Evolutionary conservation across 1,140 invertebrate genomes (phyloP).

Genomic region (Yoshiicerus persimilis): DNA sequence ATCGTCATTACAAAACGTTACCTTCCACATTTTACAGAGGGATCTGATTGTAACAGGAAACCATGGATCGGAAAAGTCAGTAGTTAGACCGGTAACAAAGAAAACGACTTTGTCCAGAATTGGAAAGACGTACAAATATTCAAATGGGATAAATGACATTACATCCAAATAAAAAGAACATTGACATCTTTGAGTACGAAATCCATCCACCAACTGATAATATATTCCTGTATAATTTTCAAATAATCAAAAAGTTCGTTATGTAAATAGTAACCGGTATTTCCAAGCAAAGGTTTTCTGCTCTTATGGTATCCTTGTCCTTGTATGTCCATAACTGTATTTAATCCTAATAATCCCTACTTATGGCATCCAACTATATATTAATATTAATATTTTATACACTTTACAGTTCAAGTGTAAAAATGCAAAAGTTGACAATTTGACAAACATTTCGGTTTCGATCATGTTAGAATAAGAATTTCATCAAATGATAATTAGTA

Average conservation of each 20-base stretch:
- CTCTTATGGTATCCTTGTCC: too few relatives aligned
- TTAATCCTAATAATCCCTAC: too few relatives aligned
- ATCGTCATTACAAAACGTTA: not conserved
- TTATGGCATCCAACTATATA: too few relatives aligned
- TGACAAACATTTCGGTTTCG: too few relatives aligned
- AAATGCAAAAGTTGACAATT: too few relatives aligned
- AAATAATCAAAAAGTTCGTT: not conserved
- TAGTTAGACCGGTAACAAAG: not conserved
- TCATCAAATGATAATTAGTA: too few relatives aligned
- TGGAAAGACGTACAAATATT: not conserved
- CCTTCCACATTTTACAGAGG: not conserved
- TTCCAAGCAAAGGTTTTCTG: too few relatives aligned
- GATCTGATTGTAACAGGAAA: not conserved
- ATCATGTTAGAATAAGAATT: too few relatives aligned
- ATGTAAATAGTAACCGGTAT: too few relatives aligned
- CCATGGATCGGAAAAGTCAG: not conserved
- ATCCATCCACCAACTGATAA: conserved; percentile 41
- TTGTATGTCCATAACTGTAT: too few relatives aligned
- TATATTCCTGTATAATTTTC: conserved; percentile 27
- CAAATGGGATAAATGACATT: conserved; percentile 29
- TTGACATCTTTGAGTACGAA: not conserved
- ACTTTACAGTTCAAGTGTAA: too few relatives aligned
- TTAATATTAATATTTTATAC: too few relatives aligned
- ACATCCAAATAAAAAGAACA: conserved; percentile 38
- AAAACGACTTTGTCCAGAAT: not conserved